Conservation (phyloP, 2,113 vertebrate genomes). For the Tor tambroides region DNA sequence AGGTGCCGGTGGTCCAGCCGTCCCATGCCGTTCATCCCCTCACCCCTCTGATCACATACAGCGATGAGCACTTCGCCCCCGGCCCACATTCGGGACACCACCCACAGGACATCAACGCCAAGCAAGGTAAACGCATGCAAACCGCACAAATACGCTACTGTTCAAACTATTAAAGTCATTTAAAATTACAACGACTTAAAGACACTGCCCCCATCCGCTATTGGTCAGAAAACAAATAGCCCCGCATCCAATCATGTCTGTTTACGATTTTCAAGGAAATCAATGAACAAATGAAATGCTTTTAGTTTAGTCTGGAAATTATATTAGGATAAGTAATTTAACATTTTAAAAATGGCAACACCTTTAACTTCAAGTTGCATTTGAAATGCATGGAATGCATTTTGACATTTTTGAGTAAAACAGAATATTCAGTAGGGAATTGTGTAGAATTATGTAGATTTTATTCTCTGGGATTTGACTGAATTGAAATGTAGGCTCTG, state of each 20-base stretch:
- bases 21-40: constrained; percentile 98
- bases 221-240: neutral
- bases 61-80: constrained; percentile 98
- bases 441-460: too few relatives aligned
- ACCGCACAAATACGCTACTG: neutral
- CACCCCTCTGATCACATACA: constrained; percentile 98
- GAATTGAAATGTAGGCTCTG: too few relatives aligned
- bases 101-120: constrained; percentile 88
- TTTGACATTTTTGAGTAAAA: neutral
- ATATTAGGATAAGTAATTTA: too few relatives aligned
- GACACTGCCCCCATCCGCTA: neutral
- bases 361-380: too few relatives aligned
- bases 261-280: too few relatives aligned
- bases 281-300: too few relatives aligned
- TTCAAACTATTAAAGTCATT: neutral
- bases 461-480: too few relatives aligned
- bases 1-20: constrained; percentile 98
- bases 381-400: neutral
- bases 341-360: too few relatives aligned
- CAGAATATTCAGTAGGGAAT: too few relatives aligned
- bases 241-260: too few relatives aligned
- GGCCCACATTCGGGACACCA: constrained; percentile 93
- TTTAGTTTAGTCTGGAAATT: too few relatives aligned
- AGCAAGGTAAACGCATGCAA: constrained; percentile 84
- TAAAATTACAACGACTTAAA: neutral